These are phyloP conservation scores for Hypsibius dujardini DNA, from an alignment of 1,140 invertebrate genomes.

Conservation along the genomic window DNA sequence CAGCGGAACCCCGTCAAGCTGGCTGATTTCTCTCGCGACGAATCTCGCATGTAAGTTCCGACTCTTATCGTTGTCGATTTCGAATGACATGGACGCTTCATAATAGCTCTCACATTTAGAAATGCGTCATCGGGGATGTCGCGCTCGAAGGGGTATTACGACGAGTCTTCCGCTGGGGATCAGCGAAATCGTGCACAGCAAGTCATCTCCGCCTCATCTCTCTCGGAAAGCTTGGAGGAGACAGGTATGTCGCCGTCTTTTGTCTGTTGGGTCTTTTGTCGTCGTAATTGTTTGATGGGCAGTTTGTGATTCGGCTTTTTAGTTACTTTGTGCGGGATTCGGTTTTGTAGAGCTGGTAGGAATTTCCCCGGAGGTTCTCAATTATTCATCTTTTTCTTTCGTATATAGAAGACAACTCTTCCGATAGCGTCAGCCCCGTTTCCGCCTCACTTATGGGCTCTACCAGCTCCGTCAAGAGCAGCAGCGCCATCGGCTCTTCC, in stretches of 20 bases:
- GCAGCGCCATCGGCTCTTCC: not conserved
- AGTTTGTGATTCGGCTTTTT: not conserved
- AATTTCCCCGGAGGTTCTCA: not conserved
- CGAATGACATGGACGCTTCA: not conserved
- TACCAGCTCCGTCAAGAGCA: constrained; percentile 2
- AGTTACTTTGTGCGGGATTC: not conserved
- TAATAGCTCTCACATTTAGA: not conserved
- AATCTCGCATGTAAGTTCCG: not conserved
- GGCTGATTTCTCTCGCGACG: not conserved
- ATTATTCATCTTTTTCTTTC: too few species aligned
- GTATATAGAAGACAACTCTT: not conserved
- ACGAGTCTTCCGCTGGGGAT: not conserved
- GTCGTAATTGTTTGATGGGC: not conserved
- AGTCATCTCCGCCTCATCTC: not conserved
- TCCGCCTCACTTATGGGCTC: not conserved
- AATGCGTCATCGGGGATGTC: not conserved
- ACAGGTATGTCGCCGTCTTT: not conserved
- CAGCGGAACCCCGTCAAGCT: not conserved
- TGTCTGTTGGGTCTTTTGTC: not conserved
- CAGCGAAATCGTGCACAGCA: not conserved
- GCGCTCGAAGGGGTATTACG: not conserved
- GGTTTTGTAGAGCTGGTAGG: not conserved
- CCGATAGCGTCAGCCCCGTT: constrained; percentile 3
- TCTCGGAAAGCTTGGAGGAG: not conserved
- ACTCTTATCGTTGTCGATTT: not conserved